Evolutionary conservation across 2,797 vertebrate species (phyloP).

Genomic region (Sebastes matsubarae): DNA sequence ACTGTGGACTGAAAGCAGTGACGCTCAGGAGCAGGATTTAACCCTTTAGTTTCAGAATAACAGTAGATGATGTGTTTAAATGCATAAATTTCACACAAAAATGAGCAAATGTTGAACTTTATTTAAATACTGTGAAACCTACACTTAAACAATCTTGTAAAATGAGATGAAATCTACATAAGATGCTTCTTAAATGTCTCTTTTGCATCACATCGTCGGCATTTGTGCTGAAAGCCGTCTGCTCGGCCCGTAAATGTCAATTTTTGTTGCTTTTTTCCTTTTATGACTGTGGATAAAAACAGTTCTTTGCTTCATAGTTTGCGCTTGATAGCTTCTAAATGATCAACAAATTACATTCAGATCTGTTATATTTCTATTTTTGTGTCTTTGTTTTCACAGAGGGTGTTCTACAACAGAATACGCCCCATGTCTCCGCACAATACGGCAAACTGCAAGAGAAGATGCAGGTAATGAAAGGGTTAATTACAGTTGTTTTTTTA

Average conservation of each 20-base stretch:
- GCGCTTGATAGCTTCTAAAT: not conserved
- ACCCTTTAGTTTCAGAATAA: conserved; percentile 64
- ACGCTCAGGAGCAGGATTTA: conserved; percentile 45
- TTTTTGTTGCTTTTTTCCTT: not conserved
- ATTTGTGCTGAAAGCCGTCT: not conserved
- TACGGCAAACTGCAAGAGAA: not conserved
- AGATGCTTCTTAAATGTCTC: not conserved
- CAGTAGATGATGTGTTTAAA: conserved; percentile 34
- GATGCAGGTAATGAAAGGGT: conserved; percentile 67
- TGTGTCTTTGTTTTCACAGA: conserved; percentile 44
- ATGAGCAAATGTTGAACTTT: not conserved
- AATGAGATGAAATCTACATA: not conserved
- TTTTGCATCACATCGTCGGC: not conserved
- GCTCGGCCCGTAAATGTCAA: rapidly evolving
- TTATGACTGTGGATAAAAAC: rapidly evolving
- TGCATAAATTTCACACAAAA: not conserved
- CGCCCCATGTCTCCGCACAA: not conserved
- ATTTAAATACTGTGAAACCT: not conserved
- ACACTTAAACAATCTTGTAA: rapidly evolving
- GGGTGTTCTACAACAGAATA: not conserved
- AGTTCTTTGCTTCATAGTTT: not conserved
- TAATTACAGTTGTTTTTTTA: conserved; percentile 24
- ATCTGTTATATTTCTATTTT: not conserved
- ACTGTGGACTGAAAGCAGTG: conserved; percentile 53
- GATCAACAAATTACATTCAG: not conserved